A percentile compares a stretch with the other conserved stretches of the same genome.
phyloP scores from a whole-genome alignment of 2,797 vertebrate genomes.

The Mormyrops attenuatus region DNA sequence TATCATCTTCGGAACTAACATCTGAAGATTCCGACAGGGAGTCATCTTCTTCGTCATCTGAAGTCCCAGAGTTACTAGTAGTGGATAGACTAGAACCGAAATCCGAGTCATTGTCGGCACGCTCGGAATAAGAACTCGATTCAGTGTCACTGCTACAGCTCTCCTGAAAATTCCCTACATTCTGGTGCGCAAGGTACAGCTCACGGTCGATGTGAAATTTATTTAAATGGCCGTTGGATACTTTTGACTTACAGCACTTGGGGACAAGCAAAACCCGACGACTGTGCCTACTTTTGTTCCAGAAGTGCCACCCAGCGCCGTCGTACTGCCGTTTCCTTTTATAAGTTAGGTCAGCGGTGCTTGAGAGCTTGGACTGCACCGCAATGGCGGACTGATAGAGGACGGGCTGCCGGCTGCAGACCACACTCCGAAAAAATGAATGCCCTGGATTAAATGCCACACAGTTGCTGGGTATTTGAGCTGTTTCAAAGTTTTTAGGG shows the following conservation, averaged over 20 bases:
- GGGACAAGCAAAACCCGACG: conserved; percentile 71
- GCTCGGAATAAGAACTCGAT: conserved; percentile 82
- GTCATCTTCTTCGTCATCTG: conserved; percentile 75
- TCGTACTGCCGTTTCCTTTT: conserved; percentile 76
- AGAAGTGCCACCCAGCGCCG: conserved; percentile 60
- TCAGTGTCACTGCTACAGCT: conserved; percentile 90
- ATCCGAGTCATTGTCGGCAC: conserved; percentile 82
- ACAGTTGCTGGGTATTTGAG: conserved; percentile 66
- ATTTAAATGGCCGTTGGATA: conserved; percentile 50
- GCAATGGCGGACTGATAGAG: conserved; percentile 73
- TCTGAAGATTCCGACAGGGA: conserved; percentile 83
- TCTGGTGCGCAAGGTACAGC: conserved; percentile 55
- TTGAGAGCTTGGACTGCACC: conserved; percentile 65
- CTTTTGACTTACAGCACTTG: conserved; percentile 59
- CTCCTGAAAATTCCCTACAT: conserved; percentile 60
- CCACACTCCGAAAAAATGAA: conserved; percentile 69
- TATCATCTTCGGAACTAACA: conserved; percentile 81
- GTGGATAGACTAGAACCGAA: conserved; percentile 85
- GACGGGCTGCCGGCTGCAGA: conserved; percentile 65
- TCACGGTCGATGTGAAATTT: conserved; percentile 66
- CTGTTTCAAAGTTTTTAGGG: conserved; percentile 87
- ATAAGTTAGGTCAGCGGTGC: conserved; percentile 69
- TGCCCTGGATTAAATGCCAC: conserved; percentile 73
- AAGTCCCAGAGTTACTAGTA: conserved; percentile 81
- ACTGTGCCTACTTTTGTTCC: conserved; percentile 68